These are phyloP conservation scores for Bradynema listronoti DNA, from an alignment of 1,140 invertebrate species.

Conservation along the genomic window DNA sequence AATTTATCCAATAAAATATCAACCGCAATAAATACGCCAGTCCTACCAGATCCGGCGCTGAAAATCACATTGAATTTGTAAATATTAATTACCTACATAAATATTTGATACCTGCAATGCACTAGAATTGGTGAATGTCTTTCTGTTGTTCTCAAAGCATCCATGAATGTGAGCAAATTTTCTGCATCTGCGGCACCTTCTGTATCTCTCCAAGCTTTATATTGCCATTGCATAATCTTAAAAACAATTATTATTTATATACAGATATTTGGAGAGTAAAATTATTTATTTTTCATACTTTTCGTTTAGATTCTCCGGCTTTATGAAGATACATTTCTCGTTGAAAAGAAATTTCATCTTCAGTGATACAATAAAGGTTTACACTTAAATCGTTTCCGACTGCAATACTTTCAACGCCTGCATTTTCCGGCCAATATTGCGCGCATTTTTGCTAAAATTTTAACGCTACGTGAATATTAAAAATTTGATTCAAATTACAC, in stretches of 20 bases:
- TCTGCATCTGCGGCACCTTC: slow-evolving; percentile 22
- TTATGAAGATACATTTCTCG: slow-evolving; percentile 37
- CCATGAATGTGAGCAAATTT: slow-evolving; percentile 32
- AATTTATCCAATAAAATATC: slow-evolving; percentile 59
- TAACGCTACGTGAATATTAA: not conserved
- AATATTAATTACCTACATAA: not conserved
- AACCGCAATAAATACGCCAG: slow-evolving; percentile 60
- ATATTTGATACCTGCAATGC: slow-evolving; percentile 39
- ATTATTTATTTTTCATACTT: slow-evolving; percentile 17
- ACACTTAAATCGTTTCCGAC: slow-evolving; percentile 25
- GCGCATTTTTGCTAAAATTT: slow-evolving; percentile 38
- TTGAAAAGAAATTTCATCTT: slow-evolving; percentile 46
- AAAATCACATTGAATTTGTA: slow-evolving; percentile 23
- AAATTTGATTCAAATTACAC: not conserved
- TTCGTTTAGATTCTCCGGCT: slow-evolving; percentile 30
- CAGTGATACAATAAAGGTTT: slow-evolving; percentile 36
- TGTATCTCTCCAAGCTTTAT: slow-evolving; percentile 38
- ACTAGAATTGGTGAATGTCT: slow-evolving; percentile 30
- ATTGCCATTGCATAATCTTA: slow-evolving; percentile 45
- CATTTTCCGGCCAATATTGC: slow-evolving; percentile 39
- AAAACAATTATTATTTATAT: not conserved
- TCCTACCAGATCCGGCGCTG: slow-evolving; percentile 61
- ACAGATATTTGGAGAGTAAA: slow-evolving; percentile 13
- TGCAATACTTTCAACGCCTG: slow-evolving; percentile 29
- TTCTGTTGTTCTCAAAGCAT: slow-evolving; percentile 27